Conservation (phyloP, 2,113 vertebrate genomes). For the Sitta europaea region DNA sequence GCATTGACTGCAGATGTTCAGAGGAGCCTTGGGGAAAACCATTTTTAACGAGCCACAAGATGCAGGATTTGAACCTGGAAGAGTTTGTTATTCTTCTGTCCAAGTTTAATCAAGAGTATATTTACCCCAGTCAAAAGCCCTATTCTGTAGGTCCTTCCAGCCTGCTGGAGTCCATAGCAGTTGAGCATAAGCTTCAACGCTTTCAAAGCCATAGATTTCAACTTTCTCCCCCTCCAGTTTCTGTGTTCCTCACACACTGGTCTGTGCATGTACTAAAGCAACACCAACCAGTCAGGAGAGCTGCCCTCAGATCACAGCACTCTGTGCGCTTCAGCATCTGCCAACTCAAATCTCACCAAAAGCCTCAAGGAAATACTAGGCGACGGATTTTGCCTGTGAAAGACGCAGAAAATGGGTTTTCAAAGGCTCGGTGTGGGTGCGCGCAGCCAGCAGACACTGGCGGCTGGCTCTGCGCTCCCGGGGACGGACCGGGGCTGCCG, state of each 20-base stretch:
- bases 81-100: background rate
- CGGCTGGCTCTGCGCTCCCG: no score
- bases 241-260: background rate
- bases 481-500: background rate
- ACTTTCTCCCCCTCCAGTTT: background rate
- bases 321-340: background rate
- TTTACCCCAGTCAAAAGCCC: background rate
- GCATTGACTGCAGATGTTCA: background rate
- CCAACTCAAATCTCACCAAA: constrained; percentile 8
- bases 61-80: background rate
- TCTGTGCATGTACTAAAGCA: background rate
- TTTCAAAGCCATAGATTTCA: background rate
- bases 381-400: fast-evolving
- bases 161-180: background rate
- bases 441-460: background rate
- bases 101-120: background rate
- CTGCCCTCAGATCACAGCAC: background rate
- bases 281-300: background rate
- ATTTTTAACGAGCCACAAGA: background rate
- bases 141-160: background rate
- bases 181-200: background rate
- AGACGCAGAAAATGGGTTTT: background rate
- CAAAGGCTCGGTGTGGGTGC: background rate
- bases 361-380: background rate
- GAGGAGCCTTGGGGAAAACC: background rate